Evolutionary conservation across 2,797 vertebrate genomes (phyloP).

Genomic region (Megalops cyprinoides): DNA sequence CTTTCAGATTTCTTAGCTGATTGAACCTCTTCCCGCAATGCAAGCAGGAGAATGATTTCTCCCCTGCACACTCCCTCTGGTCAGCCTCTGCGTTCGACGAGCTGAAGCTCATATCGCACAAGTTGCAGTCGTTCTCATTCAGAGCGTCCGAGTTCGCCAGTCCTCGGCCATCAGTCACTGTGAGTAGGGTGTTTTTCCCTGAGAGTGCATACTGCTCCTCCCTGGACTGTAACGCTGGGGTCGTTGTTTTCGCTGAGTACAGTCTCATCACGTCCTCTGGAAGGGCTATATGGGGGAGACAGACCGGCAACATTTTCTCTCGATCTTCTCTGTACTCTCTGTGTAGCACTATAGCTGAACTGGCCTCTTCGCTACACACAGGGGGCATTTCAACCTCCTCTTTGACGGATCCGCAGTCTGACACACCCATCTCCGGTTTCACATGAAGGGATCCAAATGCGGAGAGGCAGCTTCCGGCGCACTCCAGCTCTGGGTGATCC

Average conservation of each 20-base stretch:
- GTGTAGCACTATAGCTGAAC: neutral
- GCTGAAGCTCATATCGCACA: neutral
- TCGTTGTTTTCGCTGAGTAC: neutral
- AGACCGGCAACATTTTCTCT: neutral
- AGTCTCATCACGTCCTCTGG: neutral
- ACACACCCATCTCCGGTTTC: neutral
- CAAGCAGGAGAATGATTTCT: constrained; percentile 28
- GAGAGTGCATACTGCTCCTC: neutral
- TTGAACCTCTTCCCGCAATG: constrained; percentile 43
- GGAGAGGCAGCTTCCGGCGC: neutral
- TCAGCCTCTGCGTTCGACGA: neutral
- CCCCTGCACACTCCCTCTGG: neutral
- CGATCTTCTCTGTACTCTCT: neutral
- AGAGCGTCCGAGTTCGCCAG: neutral
- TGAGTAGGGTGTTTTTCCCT: neutral
- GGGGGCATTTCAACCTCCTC: constrained; percentile 19
- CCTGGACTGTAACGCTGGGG: neutral
- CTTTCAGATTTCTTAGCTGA: constrained; percentile 31
- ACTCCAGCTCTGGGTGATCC: neutral
- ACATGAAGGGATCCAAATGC: neutral
- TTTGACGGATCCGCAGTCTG: constrained; percentile 12
- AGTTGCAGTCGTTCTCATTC: neutral
- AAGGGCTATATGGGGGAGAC: neutral
- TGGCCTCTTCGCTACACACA: constrained; percentile 1
- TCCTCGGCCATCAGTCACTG: neutral